Evolutionary conservation across 2,113 vertebrate genomes (phyloP).

Genomic region (Macquaria ambigua): DNA sequence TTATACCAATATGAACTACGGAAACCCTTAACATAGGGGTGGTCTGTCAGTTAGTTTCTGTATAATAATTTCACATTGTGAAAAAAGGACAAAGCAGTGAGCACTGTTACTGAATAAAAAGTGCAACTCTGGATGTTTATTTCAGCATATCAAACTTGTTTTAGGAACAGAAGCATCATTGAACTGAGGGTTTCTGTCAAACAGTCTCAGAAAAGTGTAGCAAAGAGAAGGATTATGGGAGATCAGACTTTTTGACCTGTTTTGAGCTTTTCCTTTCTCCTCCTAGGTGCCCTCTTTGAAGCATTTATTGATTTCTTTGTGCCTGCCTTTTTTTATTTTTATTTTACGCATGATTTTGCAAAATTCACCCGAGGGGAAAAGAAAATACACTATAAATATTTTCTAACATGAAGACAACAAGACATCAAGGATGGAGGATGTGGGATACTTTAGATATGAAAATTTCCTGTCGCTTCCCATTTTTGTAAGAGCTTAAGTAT

Average conservation of each 20-base stretch:
- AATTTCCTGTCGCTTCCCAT: conserved; percentile 5
- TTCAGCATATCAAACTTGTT: conserved; percentile 10
- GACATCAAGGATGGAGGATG: conserved; percentile 16
- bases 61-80: background rate
- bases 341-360: conserved; percentile 46
- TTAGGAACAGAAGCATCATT: conserved; percentile 21
- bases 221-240: conserved; percentile 48
- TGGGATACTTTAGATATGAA: background rate
- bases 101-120: background rate
- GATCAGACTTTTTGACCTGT: conserved; percentile 67
- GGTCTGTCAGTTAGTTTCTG: background rate
- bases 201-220: conserved; percentile 2
- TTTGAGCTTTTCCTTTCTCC: conserved; percentile 53
- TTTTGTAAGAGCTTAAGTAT: conserved; percentile 7
- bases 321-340: background rate
- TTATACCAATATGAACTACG: background rate
- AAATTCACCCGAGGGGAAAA: conserved; percentile 49
- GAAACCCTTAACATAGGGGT: background rate
- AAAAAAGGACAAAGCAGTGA: conserved; percentile 5
- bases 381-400: conserved; percentile 33
- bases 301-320: conserved; percentile 64
- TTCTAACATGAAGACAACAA: conserved; percentile 38
- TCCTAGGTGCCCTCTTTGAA: conserved; percentile 61
- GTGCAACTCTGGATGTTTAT: background rate
- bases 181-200: conserved; percentile 16